phyloP scores from a whole-genome alignment of 2,888 invertebrate genomes.

The Criorhina ranunculi region DNA sequence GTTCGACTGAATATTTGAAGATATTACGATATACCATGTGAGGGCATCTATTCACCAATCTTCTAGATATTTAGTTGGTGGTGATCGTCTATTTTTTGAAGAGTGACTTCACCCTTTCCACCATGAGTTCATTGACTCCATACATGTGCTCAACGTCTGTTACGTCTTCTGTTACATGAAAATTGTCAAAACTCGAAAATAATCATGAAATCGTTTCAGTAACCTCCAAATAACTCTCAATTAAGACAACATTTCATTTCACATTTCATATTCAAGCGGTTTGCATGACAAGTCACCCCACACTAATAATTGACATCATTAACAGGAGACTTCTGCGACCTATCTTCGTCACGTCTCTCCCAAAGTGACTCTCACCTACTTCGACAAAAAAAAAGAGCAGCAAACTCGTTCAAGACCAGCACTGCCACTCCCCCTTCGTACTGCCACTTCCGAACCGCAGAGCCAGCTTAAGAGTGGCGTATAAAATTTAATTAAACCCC shows the following conservation, averaged over 20 bases:
- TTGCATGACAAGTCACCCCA: conserved; percentile 9
- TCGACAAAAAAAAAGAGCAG: conserved; percentile 42
- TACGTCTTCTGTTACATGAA: no score
- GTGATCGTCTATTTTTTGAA: no score
- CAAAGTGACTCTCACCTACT: conserved; percentile 2
- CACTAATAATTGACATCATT: conserved; percentile 36
- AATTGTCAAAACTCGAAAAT: neutral
- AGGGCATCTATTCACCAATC: no score
- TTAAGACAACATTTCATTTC: conserved; percentile 18
- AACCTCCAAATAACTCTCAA: conserved; percentile 36
- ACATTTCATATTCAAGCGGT: neutral
- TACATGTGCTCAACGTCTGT: no score
- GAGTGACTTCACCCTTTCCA: no score
- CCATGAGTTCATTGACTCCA: no score
- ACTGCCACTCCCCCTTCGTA: conserved; percentile 3
- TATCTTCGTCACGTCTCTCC: conserved; percentile 14
- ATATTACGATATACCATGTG: no score
- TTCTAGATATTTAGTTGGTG: no score
- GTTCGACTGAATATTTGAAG: no score
- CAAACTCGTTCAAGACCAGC: conserved; percentile 44
- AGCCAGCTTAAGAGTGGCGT: conserved; percentile 48
- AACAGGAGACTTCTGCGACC: neutral
- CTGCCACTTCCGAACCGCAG: conserved; percentile 37
- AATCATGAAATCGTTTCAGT: conserved; percentile 4
- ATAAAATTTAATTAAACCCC: conserved; percentile 67